Percentiles rank a stretch among this genome's conserved stretches.
phyloP scores from a whole-genome alignment of 2,888 invertebrate species.

The Antheraea assamensis region DNA sequence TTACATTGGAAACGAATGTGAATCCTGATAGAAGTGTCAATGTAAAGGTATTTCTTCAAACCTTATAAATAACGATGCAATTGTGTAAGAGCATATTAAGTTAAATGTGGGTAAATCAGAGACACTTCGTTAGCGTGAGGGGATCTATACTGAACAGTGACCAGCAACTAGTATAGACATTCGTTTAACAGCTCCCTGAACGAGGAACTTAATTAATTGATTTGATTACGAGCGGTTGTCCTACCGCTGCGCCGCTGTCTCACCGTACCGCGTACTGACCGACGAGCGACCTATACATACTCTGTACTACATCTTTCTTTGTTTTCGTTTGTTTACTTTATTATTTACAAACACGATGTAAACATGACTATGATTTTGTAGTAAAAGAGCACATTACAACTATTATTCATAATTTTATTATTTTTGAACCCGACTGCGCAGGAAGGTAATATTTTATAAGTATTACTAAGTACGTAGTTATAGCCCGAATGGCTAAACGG shows the following conservation, averaged over 20 bases:
- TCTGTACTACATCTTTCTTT: background rate
- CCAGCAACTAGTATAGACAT: constrained; percentile 11
- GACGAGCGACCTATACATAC: background rate
- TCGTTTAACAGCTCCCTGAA: constrained; percentile 14
- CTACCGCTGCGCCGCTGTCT: constrained; percentile 21
- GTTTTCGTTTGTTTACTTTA: background rate
- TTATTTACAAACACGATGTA: no score
- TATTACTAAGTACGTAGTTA: no score
- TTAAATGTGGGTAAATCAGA: constrained; percentile 31
- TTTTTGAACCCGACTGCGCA: no score
- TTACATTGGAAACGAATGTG: background rate
- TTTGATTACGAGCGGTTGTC: constrained; percentile 37
- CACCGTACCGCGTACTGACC: background rate
- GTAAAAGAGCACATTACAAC: no score
- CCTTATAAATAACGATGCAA: background rate
- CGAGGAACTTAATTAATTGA: constrained; percentile 42
- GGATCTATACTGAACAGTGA: constrained; percentile 1
- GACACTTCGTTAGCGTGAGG: constrained; percentile 22
- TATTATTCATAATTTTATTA: no score
- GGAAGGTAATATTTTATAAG: no score
- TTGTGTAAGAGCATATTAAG: constrained; percentile 28
- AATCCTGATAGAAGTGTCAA: background rate
- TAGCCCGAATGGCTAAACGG: no score
- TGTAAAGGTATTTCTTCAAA: background rate
- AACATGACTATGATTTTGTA: no score